Conservation (phyloP, 2,888 invertebrate genomes). For the Hedychridium roseum region DNA sequence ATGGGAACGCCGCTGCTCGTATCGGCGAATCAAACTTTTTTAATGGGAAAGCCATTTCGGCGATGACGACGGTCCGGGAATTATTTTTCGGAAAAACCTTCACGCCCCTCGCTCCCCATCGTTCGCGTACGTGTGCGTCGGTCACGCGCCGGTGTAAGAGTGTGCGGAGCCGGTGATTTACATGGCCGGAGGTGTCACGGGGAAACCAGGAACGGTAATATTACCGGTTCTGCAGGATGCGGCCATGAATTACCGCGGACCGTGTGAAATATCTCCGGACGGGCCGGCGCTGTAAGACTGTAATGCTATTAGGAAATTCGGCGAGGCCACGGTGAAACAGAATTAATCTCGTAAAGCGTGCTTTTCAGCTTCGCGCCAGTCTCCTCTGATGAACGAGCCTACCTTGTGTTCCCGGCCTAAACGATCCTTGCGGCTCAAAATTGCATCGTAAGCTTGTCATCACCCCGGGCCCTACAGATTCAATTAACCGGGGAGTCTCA, state of each 20-base stretch:
- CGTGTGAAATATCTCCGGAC: constrained; percentile 32
- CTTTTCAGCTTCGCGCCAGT: no score
- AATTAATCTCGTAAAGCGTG: constrained; percentile 7
- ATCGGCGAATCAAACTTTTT: constrained; percentile 38
- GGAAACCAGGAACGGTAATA: constrained; percentile 28
- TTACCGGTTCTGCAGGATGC: constrained; percentile 34
- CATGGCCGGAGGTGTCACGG: constrained; percentile 26
- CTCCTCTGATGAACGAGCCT: no score
- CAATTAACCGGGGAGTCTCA: no score
- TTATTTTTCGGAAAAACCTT: constrained; percentile 29
- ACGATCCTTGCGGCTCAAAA: no score
- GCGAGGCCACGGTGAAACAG: not conserved
- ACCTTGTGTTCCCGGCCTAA: no score
- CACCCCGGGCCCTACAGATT: no score
- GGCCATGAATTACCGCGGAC: constrained; percentile 34
- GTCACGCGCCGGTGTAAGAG: not conserved
- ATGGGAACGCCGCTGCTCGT: constrained; percentile 5
- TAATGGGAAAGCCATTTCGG: constrained; percentile 27
- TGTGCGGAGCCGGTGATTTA: constrained; percentile 22
- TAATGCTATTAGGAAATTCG: constrained; percentile 25
- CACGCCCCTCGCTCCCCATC: constrained; percentile 15
- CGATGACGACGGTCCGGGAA: constrained; percentile 7
- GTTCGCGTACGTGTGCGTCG: no score
- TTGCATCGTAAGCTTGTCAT: no score
- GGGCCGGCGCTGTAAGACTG: constrained; percentile 21